Evolutionary conservation across 2,797 vertebrate genomes (phyloP).

Genomic region (Telmatherina bonti): DNA sequence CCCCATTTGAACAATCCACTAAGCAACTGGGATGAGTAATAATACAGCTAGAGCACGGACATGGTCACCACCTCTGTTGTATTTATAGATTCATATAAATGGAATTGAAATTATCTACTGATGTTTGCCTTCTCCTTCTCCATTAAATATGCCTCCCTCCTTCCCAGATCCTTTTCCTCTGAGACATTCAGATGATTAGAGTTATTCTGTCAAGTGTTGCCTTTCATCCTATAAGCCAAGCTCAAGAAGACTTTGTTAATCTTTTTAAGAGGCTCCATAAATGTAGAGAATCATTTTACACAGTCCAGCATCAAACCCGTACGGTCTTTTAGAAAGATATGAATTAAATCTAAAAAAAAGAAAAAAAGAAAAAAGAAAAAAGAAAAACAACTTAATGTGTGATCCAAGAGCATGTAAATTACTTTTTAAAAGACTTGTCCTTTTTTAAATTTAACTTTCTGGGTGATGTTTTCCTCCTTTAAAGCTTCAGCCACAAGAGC

Average conservation of each 20-base stretch:
- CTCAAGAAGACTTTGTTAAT: constrained; percentile 67
- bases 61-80: constrained; percentile 22
- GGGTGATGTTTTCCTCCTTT: background rate
- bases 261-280: constrained; percentile 63
- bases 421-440: constrained; percentile 30
- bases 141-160: background rate
- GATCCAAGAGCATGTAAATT: constrained; percentile 42
- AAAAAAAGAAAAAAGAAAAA: too few species aligned
- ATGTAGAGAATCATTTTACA: constrained; percentile 67
- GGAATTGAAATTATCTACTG: constrained; percentile 26
- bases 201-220: constrained; percentile 26
- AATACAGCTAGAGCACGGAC: constrained; percentile 18
- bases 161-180: background rate
- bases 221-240: constrained; percentile 49
- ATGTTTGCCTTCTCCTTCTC: constrained; percentile 15
- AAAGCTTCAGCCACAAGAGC: constrained; percentile 18
- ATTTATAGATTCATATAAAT: constrained; percentile 12
- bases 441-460: background rate
- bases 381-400: constrained; percentile 44
- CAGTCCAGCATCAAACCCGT: constrained; percentile 55
- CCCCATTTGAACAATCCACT: constrained; percentile 23
- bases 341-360: constrained; percentile 57
- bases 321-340: constrained; percentile 69
- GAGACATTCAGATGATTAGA: constrained; percentile 30
- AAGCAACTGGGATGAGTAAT: constrained; percentile 44